Base-by-base conservation (phyloP, 2,113 vertebrate species). In the Crotophaga sulcirostris region DNA sequence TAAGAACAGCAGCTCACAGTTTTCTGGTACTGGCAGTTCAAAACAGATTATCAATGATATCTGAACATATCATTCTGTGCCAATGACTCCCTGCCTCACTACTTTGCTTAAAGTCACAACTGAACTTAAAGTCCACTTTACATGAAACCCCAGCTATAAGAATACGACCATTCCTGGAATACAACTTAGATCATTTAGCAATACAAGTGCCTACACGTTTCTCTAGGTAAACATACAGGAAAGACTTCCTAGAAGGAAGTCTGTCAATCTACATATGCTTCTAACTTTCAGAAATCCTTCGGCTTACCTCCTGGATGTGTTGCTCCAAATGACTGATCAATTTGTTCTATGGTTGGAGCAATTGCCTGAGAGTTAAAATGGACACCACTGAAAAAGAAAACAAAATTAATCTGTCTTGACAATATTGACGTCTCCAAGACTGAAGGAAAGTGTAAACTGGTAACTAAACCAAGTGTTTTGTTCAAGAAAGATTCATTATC, bases 361-460 rank as follows among this genome's bases (percentile, higher is more conserved):
- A 99, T 99, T 93, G 99, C 98, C 98, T 99, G 99, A 98, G 99
- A 99, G 98, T 99, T 99, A 98, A 99, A 99, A 98, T 99, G 99
- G 90, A 99, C 99, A 96, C 99, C 99, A 98, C 99, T 99, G 97
- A 76, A 97, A 97, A 93, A 97, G 52, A 95, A 96, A 97, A 80
- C 54, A 58, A 68, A 70, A 72, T 25, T 0, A 42, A 52, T 42
- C 34, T 76, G 33, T 11, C 44, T 87, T 86, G 64, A 54, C 23
- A 31, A 73, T 49, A 85, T 0, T 20, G 12, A 56, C 68, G 4
- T 24, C 45, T 93, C 34, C 42, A 73, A 76, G 54, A 66, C 13
- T 2, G 6, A 79, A 63, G 19, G 16, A 36, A 63, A 83, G 14
- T 52, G 4, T 31, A 79, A 69, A 86, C 13, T 11, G 3, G 13